phyloP scores from a whole-genome alignment of 2,113 vertebrate species.

The Stigmatopora nigra region DNA sequence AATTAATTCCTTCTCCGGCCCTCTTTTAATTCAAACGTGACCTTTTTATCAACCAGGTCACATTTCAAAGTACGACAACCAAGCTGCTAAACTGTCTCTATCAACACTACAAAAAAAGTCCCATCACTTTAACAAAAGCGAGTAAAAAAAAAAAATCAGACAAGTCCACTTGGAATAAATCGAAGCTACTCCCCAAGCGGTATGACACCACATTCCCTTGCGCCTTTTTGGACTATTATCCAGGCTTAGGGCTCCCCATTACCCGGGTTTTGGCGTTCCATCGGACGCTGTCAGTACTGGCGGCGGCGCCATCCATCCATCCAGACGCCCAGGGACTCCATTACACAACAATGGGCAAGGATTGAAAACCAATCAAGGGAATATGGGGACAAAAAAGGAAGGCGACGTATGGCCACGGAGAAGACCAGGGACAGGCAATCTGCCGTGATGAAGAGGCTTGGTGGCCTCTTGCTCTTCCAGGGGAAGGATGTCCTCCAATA shows the following conservation, averaged over 20 bases:
- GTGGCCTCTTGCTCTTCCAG: slow-evolving; percentile 26
- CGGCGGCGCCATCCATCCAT: slow-evolving; percentile 60
- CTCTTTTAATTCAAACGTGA: not conserved
- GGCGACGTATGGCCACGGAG: slow-evolving; percentile 43
- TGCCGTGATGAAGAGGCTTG: slow-evolving; percentile 67
- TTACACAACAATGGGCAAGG: slow-evolving; percentile 62
- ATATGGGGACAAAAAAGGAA: slow-evolving; percentile 40
- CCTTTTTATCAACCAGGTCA: slow-evolving; percentile 29
- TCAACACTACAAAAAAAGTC: not conserved
- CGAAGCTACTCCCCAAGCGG: slow-evolving; percentile 22
- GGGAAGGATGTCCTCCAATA: slow-evolving; percentile 47
- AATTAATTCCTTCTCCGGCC: not conserved
- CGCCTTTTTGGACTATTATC: slow-evolving; percentile 34
- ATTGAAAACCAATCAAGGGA: slow-evolving; percentile 63
- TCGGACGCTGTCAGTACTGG: slow-evolving; percentile 38
- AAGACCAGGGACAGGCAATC: slow-evolving; percentile 66
- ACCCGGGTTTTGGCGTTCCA: slow-evolving; percentile 38
- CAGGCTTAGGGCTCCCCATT: slow-evolving; percentile 2
- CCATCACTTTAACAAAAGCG: slow-evolving; percentile 15
- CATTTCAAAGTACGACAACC: slow-evolving; percentile 5
- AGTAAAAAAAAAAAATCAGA: slow-evolving; percentile 36
- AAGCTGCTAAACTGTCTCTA: not conserved
- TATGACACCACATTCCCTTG: slow-evolving; percentile 28
- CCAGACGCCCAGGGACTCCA: slow-evolving; percentile 60
- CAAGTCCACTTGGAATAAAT: slow-evolving; percentile 30